Evolutionary conservation across 2,888 invertebrate genomes (phyloP).

Genomic region (Leptinotarsa tumamoca): DNA sequence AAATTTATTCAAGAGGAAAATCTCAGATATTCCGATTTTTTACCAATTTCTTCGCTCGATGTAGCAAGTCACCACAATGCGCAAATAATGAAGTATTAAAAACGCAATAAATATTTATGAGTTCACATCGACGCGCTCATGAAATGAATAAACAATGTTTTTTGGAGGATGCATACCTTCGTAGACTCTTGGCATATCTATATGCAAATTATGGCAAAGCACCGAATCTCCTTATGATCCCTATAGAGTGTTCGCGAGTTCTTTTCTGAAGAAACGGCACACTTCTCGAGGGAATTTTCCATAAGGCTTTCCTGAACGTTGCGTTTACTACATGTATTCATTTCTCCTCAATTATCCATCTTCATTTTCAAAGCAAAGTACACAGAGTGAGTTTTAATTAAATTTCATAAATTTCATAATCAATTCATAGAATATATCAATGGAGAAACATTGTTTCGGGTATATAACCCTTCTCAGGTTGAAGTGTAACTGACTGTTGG

Average conservation of each 20-base stretch:
- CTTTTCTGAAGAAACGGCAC: background rate
- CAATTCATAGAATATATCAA: too few relatives aligned
- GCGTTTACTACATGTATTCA: too few relatives aligned
- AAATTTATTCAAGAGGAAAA: background rate
- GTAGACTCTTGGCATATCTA: background rate
- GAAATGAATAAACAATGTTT: constrained; percentile 5
- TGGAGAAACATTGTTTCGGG: too few relatives aligned
- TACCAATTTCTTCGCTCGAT: background rate
- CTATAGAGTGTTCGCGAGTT: background rate
- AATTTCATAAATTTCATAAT: too few relatives aligned
- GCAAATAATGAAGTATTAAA: constrained; percentile 5
- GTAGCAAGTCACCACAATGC: background rate
- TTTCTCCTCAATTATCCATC: too few relatives aligned
- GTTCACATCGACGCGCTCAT: background rate
- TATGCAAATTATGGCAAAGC: constrained; percentile 8
- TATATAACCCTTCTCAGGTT: too few relatives aligned
- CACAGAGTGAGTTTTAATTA: too few relatives aligned
- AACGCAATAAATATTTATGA: constrained; percentile 16
- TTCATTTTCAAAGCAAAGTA: too few relatives aligned
- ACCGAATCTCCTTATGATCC: background rate
- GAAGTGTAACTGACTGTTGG: too few relatives aligned
- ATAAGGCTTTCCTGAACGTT: background rate
- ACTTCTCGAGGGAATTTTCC: background rate
- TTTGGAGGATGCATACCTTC: background rate
- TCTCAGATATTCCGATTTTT: background rate